Conservation (phyloP, 2,113 vertebrate species). For the Brachyhypopomus occidentalis region DNA sequence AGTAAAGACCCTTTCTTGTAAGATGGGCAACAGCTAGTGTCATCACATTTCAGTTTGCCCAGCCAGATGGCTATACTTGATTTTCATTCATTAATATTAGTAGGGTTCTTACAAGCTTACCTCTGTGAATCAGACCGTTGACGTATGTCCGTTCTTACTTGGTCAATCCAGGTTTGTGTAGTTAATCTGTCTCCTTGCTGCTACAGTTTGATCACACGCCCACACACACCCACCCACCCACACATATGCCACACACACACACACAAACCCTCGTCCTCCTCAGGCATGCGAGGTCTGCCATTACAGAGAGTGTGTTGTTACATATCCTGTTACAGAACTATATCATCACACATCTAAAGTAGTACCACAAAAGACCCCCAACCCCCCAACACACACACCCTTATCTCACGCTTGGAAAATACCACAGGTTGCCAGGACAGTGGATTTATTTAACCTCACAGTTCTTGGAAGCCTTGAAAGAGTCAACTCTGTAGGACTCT, state of each 20-base stretch:
- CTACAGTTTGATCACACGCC: conserved; percentile 39
- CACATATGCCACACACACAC: conserved; percentile 29
- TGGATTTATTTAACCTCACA: not conserved
- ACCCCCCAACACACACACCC: not conserved
- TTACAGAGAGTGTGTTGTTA: conserved; percentile 45
- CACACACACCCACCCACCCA: conserved; percentile 26
- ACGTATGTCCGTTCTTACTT: conserved; percentile 22
- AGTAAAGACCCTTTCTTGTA: too few species aligned
- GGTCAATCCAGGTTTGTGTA: conserved; percentile 6
- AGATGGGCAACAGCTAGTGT: not conserved
- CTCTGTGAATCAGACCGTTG: conserved; percentile 8
- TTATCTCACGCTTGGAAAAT: not conserved
- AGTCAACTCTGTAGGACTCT: not conserved
- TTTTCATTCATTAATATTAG: not conserved
- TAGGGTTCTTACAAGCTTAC: conserved; percentile 38
- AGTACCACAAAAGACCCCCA: conserved; percentile 8
- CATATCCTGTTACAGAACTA: conserved; percentile 57
- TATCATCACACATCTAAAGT: conserved; percentile 46
- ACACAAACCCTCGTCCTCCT: conserved; percentile 41
- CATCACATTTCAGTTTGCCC: not conserved
- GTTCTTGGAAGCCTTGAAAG: not conserved
- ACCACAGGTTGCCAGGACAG: not conserved
- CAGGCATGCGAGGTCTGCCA: conserved; percentile 41
- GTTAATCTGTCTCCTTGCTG: conserved; percentile 16
- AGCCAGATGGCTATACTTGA: not conserved